Evolutionary conservation across 53 echinoderm and acorn worm genomes (phyloP).

Genomic region (Pentamera pediparva): DNA sequence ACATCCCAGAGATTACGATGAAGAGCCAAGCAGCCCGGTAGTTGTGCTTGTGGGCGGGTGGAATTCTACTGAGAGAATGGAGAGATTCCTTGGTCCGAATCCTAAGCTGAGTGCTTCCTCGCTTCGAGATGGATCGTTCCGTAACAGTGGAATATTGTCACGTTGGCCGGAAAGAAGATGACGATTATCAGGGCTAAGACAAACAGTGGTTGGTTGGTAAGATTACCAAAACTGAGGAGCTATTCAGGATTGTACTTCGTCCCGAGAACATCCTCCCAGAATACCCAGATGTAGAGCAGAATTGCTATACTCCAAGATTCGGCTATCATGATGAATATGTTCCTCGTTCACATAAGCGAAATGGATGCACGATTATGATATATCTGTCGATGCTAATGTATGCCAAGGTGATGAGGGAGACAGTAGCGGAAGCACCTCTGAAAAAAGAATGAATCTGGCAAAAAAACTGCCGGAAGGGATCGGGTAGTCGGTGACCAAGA

Average conservation of each 20-base stretch:
- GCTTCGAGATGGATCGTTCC: background rate
- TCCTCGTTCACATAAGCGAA: slow-evolving; percentile 11
- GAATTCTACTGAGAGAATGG: no score
- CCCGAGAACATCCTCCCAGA: slow-evolving; percentile 15
- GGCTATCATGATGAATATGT: background rate
- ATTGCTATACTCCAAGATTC: background rate
- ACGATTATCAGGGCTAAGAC: background rate
- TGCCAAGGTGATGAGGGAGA: slow-evolving; percentile 12
- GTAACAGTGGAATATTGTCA: slow-evolving; percentile 15
- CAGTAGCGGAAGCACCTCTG: background rate
- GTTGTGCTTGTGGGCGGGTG: background rate
- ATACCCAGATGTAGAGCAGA: slow-evolving; percentile 12
- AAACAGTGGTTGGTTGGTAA: background rate
- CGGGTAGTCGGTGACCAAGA: background rate
- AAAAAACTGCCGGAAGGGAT: no score
- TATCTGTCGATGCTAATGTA: slow-evolving; percentile 32
- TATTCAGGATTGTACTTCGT: slow-evolving; percentile 30
- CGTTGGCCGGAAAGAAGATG: slow-evolving; percentile 18
- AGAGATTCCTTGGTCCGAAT: no score
- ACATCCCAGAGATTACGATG: slow-evolving; percentile 17
- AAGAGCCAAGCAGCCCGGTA: slow-evolving; percentile 27
- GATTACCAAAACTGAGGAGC: slow-evolving; percentile 19
- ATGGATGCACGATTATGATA: slow-evolving; percentile 17
- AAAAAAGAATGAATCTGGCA: slow-evolving; percentile 22
- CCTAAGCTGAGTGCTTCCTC: slow-evolving; percentile 17